Evolutionary conservation across 2,797 vertebrate species (phyloP), one percentile per base, ranked within the genome.

Genomic region (Picus viridis): DNA sequence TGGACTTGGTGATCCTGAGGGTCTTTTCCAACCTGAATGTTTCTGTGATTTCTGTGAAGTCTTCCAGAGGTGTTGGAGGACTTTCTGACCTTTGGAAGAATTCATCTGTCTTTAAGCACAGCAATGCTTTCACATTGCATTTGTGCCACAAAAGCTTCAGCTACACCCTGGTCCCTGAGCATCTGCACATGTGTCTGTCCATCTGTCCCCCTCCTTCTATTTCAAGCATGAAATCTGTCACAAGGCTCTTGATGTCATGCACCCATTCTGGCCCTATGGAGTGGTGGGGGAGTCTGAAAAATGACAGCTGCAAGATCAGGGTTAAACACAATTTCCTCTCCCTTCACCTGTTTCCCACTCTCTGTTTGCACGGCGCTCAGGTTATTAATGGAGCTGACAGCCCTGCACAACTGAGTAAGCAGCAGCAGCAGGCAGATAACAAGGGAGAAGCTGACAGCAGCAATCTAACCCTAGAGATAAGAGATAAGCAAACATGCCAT

Each of bases 321-420:
- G 95, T 97, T 98, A 97, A 98, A 97, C 86, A 97, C 89, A 97
- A 97, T 97, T 97, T 97, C 95, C 97, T 97, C 89, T 96, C 89
- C 88, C 92, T 96, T 97, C 91, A 95, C 96, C 95, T 94, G 82
- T 96, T 97, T 96, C 94, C 93, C 77, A 86, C 96, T 97, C 81
- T 96, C 94, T 96, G 94, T 96, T 97, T 97, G 94, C 92, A 86
- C 3, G 3, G 90, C 82, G 90, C 88, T 90, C 34, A n/a, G 95
- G 93, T 98, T 98, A 98, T 98, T 98, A 98, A 98, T 97, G 97
- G 95, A 97, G 96, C 96, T 97, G 98, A 97, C 97, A 97, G 96
- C 94, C 87, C 91, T 76, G 34, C 96, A 97, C 97, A 97, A 97
- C 95, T 97, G 96, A 97, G 93, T 95, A 95, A 97, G 93, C 97